A percentile compares a stretch with the other conserved stretches of the same genome.
Evolutionary conservation across 2,113 vertebrate genomes (phyloP).

Genomic region (Lagopus muta): DNA sequence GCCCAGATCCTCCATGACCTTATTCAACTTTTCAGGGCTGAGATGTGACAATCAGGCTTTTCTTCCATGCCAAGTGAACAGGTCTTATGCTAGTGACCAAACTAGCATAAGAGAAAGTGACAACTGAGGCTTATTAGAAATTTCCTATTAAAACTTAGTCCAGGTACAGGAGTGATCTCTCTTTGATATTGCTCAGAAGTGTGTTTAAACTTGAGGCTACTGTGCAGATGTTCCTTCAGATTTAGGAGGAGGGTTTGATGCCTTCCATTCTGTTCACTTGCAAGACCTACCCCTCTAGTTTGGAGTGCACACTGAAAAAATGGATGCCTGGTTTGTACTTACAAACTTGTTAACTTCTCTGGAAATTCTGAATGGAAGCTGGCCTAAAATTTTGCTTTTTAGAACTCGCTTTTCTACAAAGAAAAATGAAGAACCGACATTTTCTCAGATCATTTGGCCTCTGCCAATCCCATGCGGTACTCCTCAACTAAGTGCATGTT

Average conservation of each 20-base stretch:
- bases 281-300: background rate
- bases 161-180: background rate
- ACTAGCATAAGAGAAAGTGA: background rate
- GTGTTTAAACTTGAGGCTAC: background rate
- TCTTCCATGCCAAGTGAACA: background rate
- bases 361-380: background rate
- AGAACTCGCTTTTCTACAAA: background rate
- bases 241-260: background rate
- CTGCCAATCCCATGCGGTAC: background rate
- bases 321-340: background rate
- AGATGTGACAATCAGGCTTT: background rate
- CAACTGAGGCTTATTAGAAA: background rate
- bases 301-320: background rate
- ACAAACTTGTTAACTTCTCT: background rate
- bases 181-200: background rate
- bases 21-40: background rate
- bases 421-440: background rate
- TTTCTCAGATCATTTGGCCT: background rate
- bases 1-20: fast-evolving
- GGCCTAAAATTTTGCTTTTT: background rate
- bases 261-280: fast-evolving
- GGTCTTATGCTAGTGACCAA: background rate
- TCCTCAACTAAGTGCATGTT: background rate
- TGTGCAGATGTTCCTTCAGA: background rate
- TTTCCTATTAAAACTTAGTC: background rate